These are phyloP conservation scores for Diorhabda elongata DNA, from an alignment of 1,140 invertebrate genomes.

Conservation along the genomic window DNA sequence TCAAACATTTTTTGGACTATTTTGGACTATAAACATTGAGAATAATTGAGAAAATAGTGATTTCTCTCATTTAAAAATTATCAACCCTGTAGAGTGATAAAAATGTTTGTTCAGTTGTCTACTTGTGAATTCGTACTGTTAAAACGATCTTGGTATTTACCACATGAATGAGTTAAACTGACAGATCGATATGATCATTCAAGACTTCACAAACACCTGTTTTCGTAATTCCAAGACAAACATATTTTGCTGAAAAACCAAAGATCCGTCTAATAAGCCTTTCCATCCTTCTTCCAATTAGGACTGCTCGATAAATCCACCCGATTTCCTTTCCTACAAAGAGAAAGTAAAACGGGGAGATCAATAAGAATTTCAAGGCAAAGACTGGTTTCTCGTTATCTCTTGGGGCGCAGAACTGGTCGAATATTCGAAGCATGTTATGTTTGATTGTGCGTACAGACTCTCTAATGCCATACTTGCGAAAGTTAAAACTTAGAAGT, in stretches of 20 bases:
- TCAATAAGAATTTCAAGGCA: slow-evolving; percentile 11
- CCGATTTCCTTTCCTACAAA: background rate
- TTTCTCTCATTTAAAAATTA: too few relatives aligned
- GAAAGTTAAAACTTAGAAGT: background rate
- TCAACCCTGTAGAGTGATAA: too few relatives aligned
- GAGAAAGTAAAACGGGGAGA: background rate
- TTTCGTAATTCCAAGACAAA: background rate
- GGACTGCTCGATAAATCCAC: background rate
- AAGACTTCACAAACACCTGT: slow-evolving; percentile 1
- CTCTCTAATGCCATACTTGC: slow-evolving; percentile 3
- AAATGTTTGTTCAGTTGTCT: too few relatives aligned
- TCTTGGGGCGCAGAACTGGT: background rate
- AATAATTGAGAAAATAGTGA: too few relatives aligned
- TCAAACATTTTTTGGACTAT: too few relatives aligned
- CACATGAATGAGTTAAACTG: background rate
- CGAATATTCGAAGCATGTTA: slow-evolving; percentile 7
- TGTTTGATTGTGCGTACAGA: slow-evolving; percentile 8
- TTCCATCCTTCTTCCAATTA: slow-evolving; percentile 10
- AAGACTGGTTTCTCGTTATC: background rate
- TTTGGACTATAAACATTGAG: too few relatives aligned
- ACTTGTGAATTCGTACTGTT: background rate
- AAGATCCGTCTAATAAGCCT: slow-evolving; percentile 5
- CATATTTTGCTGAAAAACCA: slow-evolving; percentile 3
- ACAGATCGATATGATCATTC: background rate
- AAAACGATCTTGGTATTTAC: background rate